A percentile compares a stretch with the other conserved stretches of the same genome.
Evolutionary conservation across 2,113 vertebrate genomes (phyloP).

Genomic region (Aegithalos caudatus): DNA sequence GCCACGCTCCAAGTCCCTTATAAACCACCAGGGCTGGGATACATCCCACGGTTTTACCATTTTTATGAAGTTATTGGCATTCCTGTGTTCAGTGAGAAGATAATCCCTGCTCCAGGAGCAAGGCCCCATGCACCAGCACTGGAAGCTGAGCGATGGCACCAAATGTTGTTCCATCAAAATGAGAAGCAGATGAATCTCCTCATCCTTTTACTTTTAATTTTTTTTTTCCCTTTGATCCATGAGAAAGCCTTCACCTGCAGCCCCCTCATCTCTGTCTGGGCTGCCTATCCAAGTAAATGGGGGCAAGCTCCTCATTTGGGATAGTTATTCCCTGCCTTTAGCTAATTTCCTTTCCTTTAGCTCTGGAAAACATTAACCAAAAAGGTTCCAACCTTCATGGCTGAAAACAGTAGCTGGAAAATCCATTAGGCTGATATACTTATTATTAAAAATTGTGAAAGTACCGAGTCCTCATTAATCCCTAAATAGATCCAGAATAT

Average conservation of each 20-base stretch:
- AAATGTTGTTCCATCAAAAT: neutral
- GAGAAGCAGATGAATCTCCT: neutral
- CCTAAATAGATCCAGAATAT: neutral
- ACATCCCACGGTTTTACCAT: neutral
- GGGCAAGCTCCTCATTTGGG: neutral
- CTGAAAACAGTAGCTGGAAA: conserved; percentile 40
- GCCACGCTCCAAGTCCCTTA: too few species aligned
- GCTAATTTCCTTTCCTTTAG: neutral
- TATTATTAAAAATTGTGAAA: neutral
- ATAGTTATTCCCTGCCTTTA: neutral
- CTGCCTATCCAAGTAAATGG: neutral
- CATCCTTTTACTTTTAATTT: neutral
- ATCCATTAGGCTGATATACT: neutral
- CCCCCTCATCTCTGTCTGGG: neutral
- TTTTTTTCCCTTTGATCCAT: neutral
- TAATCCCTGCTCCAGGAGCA: neutral
- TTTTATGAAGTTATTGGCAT: neutral
- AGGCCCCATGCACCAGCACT: neutral
- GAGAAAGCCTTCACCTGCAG: neutral
- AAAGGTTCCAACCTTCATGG: neutral
- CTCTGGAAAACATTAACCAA: conserved; percentile 27
- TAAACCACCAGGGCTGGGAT: neutral
- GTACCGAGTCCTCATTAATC: neutral
- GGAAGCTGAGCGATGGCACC: neutral
- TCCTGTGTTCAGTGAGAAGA: neutral